These are phyloP conservation scores for Polymixis lichenea DNA, from an alignment of 2,888 invertebrate species.

Conservation along the genomic window DNA sequence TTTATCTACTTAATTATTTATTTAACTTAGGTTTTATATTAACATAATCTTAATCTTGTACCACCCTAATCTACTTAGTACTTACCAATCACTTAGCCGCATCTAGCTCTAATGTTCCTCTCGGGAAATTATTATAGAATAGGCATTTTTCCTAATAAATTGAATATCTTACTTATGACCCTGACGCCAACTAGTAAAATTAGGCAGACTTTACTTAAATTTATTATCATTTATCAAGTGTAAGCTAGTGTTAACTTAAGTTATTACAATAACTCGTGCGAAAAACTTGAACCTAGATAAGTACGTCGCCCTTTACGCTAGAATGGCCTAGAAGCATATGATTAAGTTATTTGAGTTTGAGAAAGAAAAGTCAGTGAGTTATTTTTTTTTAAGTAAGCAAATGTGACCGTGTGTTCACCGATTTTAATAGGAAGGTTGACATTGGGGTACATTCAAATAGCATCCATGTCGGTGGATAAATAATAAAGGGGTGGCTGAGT, in stretches of 20 bases:
- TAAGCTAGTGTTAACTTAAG: not conserved
- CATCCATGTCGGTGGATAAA: no score
- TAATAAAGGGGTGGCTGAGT: no score
- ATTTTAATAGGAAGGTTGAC: no score
- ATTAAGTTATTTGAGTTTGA: slow-evolving; percentile 14
- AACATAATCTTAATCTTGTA: not conserved
- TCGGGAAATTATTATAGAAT: slow-evolving; percentile 16
- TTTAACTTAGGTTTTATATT: not conserved
- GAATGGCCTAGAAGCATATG: not conserved
- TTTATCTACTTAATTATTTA: not conserved
- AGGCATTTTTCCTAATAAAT: slow-evolving; percentile 7
- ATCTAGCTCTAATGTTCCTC: slow-evolving; percentile 24
- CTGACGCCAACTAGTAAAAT: not conserved
- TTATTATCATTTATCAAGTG: not conserved
- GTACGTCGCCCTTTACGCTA: not conserved
- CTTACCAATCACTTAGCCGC: slow-evolving; percentile 22
- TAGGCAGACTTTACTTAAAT: not conserved
- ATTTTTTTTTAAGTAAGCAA: no score
- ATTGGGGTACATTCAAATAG: no score
- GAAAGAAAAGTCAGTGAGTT: no score
- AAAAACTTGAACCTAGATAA: slow-evolving; percentile 4
- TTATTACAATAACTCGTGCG: slow-evolving; percentile 5
- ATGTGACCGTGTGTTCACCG: no score
- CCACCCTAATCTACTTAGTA: not conserved
- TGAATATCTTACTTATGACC: not conserved